Base-by-base conservation (phyloP, 2,888 invertebrate species). In the Antheraea assamensis region DNA sequence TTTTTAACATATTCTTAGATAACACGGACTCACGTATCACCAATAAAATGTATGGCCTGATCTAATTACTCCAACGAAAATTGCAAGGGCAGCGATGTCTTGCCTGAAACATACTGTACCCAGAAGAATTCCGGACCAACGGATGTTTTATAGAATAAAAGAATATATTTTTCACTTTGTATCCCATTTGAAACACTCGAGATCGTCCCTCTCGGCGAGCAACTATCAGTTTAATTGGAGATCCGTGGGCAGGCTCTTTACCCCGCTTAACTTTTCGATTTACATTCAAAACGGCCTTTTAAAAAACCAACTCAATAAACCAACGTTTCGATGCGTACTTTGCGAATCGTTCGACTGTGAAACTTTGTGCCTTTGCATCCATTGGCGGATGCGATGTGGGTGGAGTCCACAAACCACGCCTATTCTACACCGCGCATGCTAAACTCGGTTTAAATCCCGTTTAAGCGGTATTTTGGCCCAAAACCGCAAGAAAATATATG, bases 201-300 rank as follows among this genome's bases (percentile, higher is more conserved):
- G 73, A 61, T 58, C 74, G 75, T 74, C 76, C 35, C 68, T 74
- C 88, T 87, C 84, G 78, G 83, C 84, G 76, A 81, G 83, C 86
- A 89, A 90, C 92, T 93, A 93, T 92, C 90, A 92, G 92, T 93
- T 88, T 93, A 94, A 94, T 94, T 94, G 94, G 93, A 87, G 88
- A 83, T 87, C 90, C 85, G 85, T 88, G 86, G 89, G 87, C 89
- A 88, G 87, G 88, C 93, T 90, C 92, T 94, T 93, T 90, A 90
- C 90, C 88, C 84, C 90, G 90, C 90, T 89, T 93, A 94, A 94
- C 93, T 94, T 94, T 94, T 92, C 93, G 92, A 94, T 94, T 94
- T 94, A 94, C 92, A 94, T 93, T 93, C 93, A 94, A 94, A 94
- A 92, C 92, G 93, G 91, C 86, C 88, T 92, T 93, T 94, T 93